Evolutionary conservation across 2,797 vertebrate genomes (phyloP).

Genomic region (Siniperca obscura): DNA sequence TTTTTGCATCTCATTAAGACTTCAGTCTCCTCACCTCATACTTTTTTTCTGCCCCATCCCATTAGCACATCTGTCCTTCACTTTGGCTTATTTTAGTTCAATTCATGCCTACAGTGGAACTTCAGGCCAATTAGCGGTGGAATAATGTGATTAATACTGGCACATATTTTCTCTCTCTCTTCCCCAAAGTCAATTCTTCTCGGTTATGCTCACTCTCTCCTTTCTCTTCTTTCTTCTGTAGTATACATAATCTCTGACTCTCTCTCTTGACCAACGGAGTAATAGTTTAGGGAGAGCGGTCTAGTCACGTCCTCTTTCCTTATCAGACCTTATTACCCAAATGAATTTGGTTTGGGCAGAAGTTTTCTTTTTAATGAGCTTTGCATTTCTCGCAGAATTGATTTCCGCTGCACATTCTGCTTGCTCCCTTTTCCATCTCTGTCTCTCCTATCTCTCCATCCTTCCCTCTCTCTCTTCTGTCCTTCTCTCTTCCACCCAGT

Average conservation of each 20-base stretch:
- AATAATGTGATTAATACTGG: slow-evolving; percentile 74
- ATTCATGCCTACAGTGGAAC: slow-evolving; percentile 60
- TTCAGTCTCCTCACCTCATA: slow-evolving; percentile 29
- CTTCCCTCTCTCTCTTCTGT: slow-evolving; percentile 64
- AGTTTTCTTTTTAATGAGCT: slow-evolving; percentile 87
- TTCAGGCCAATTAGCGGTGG: slow-evolving; percentile 72
- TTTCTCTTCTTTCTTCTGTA: slow-evolving; percentile 34
- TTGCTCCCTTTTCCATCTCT: slow-evolving; percentile 62
- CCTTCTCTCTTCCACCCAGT: slow-evolving; percentile 68
- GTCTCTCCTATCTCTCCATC: slow-evolving; percentile 61
- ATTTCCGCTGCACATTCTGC: slow-evolving; percentile 82
- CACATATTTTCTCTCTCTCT: slow-evolving; percentile 50
- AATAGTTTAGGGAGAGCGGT: slow-evolving; percentile 68
- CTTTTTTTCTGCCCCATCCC: slow-evolving; percentile 34
- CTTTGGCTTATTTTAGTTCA: slow-evolving; percentile 56
- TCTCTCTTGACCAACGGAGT: slow-evolving; percentile 64
- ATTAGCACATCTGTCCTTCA: slow-evolving; percentile 57
- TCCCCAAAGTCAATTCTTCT: slow-evolving; percentile 49
- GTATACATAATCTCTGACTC: slow-evolving; percentile 64
- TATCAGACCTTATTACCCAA: slow-evolving; percentile 85
- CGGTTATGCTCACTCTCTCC: slow-evolving; percentile 18
- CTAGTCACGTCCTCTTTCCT: slow-evolving; percentile 77
- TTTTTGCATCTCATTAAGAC: slow-evolving; percentile 51
- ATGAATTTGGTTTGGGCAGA: slow-evolving; percentile 84
- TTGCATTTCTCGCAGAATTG: slow-evolving; percentile 84